Evolutionary conservation across 2,113 vertebrate genomes (phyloP), one percentile per base, ranked within the genome.

Genomic region (Ranitomeya imitator): DNA sequence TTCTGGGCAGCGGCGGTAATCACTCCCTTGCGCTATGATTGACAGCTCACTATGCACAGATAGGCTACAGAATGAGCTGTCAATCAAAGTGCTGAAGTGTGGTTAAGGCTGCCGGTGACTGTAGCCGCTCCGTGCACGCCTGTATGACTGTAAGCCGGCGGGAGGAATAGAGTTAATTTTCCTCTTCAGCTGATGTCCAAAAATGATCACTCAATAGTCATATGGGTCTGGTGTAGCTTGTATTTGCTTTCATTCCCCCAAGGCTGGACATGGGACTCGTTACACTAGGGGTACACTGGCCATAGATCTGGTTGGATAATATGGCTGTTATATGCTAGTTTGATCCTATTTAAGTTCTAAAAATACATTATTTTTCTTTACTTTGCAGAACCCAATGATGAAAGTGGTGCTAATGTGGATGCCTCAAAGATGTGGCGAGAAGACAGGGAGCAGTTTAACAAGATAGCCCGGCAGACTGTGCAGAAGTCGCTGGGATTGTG

Each of bases 341-440:
- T 14, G 12, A 16, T 60, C 14, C 14, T n/a, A 23, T 26, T 12
- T 10, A 26, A 26, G 10, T 10, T 45, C n/a, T 65, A 65, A n/a
- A 8, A 65, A 9, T n/a, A 65, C 7, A 65, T 65, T 65, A 65
- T 65, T 65, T 55, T 71, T 21, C 2, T 63, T 63, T 57, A 15
- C 37, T 67, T 67, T 90, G 63, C 95, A 99, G 98, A 99, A 90
- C 98, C 98, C 0, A 99, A 99, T 0, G 98, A 99, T 59, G 98
- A 99, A 86, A 99, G 98, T 0, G 98, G 98, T 0, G 98, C 98
- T 0, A 99, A 99, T 0, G 98, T 99, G 1, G 98, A 99, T 0
- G 98, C 98, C 2, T 99, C 98, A 9, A 99, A 99, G 88, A 99
- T 99, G 98, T 99, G 98, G 98, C 95, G 98, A 0, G 98, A 99